A percentile compares a stretch with the other conserved stretches of the same genome.
Conservation (phyloP, 2,888 invertebrate species). For the Notodonta dromedarius region DNA sequence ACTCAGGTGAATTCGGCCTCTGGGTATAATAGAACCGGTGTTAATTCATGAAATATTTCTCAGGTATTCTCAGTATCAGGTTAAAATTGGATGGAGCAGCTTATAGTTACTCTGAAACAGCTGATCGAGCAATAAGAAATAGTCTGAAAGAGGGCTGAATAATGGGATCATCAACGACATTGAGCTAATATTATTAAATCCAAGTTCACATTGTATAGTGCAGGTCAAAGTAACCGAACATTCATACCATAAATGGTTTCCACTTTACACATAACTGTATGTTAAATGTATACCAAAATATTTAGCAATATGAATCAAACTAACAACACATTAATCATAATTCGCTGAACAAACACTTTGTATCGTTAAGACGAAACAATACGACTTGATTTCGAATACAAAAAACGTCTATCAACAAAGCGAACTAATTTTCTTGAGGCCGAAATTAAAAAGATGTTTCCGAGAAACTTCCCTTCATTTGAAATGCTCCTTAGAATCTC, state of each 20-base stretch:
- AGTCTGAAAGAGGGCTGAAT: too few relatives aligned
- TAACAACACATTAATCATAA: too few relatives aligned
- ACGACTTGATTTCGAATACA: not conserved
- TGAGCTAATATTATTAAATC: too few relatives aligned
- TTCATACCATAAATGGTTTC: not conserved
- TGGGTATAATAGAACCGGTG: constrained; percentile 10
- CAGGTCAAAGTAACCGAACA: not conserved
- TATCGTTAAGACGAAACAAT: not conserved
- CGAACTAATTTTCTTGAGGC: not conserved
- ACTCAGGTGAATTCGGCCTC: constrained; percentile 17
- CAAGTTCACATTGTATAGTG: too few relatives aligned
- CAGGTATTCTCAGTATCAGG: not conserved
- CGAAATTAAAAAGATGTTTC: not conserved
- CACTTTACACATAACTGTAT: not conserved
- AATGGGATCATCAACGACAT: too few relatives aligned
- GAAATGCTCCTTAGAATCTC: not conserved
- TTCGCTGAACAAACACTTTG: not conserved
- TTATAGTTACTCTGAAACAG: not conserved
- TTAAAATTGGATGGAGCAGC: not conserved
- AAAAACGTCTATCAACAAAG: not conserved
- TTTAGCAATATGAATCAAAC: not conserved
- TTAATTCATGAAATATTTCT: not conserved
- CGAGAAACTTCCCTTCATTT: not conserved
- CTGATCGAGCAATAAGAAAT: too few relatives aligned
- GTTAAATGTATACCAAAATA: not conserved